Evolutionary conservation across 2,113 vertebrate genomes (phyloP).

Genomic region (Erythrolamprus reginae): DNA sequence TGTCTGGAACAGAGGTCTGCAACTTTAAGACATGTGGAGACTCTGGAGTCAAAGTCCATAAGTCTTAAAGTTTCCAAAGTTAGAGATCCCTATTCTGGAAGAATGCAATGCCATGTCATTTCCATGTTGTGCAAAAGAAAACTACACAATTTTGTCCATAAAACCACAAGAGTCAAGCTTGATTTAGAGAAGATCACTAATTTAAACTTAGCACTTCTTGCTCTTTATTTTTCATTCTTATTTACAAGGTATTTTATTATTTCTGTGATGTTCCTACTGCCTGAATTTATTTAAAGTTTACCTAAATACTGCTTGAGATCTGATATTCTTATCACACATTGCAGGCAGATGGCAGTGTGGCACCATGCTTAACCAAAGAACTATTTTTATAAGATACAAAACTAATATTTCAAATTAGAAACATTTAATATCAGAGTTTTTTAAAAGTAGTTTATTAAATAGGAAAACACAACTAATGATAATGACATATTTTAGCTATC

Average conservation of each 20-base stretch:
- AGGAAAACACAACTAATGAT: not conserved
- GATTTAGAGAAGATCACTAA: not conserved
- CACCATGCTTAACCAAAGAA: accelerated
- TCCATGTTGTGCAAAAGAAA: not conserved
- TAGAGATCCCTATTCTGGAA: not conserved
- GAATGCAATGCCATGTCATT: not conserved
- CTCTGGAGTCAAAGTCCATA: no score
- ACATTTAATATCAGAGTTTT: conserved; percentile 1
- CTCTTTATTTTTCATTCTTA: not conserved
- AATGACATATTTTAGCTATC: not conserved
- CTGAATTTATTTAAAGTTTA: not conserved
- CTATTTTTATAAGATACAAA: accelerated
- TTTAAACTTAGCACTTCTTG: not conserved
- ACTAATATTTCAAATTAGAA: not conserved
- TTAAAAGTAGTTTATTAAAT: conserved; percentile 7
- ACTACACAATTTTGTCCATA: not conserved
- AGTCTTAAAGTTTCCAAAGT: no score
- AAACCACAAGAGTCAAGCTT: not conserved
- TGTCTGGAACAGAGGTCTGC: not conserved
- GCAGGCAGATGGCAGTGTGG: conserved; percentile 35
- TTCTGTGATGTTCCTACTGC: not conserved
- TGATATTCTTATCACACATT: accelerated
- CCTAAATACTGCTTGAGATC: not conserved
- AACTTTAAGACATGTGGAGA: no score
- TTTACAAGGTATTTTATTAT: not conserved